Conservation (phyloP, 2,888 invertebrate species). For the Acanthosepion lycidas region DNA sequence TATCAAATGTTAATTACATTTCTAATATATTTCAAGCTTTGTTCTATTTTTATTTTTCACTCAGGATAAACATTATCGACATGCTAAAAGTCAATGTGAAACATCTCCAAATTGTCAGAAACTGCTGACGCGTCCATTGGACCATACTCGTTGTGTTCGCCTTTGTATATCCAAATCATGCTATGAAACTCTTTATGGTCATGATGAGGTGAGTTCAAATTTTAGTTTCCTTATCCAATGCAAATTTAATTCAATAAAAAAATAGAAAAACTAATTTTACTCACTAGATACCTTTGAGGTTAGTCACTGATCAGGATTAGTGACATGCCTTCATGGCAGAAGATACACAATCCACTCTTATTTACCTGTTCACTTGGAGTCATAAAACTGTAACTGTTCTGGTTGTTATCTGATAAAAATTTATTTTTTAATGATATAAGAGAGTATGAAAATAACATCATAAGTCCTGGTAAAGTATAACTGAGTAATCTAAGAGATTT, state of each 20-base stretch:
- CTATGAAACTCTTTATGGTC: conserved; percentile 67
- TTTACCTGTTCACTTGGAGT: neutral
- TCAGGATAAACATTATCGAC: conserved; percentile 68
- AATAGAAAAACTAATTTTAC: too few species aligned
- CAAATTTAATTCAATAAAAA: neutral
- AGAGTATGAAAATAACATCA: too few species aligned
- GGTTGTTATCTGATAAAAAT: too few species aligned
- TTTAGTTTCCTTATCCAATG: neutral
- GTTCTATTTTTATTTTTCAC: conserved; percentile 42
- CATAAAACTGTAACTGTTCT: too few species aligned
- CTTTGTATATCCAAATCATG: conserved; percentile 68
- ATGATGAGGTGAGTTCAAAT: conserved; percentile 60
- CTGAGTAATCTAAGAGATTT: too few species aligned
- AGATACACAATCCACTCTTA: neutral
- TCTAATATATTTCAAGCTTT: too few species aligned
- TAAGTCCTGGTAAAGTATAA: too few species aligned
- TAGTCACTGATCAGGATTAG: neutral
- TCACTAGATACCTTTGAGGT: too few species aligned
- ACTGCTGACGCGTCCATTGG: conserved; percentile 57
- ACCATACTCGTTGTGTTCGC: conserved; percentile 67
- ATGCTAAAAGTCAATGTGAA: conserved; percentile 66
- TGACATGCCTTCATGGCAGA: neutral
- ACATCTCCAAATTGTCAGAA: conserved; percentile 64
- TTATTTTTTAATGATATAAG: too few species aligned
- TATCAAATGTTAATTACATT: too few species aligned